Conservation (phyloP, 2,888 invertebrate species). For the Helleia helle region DNA sequence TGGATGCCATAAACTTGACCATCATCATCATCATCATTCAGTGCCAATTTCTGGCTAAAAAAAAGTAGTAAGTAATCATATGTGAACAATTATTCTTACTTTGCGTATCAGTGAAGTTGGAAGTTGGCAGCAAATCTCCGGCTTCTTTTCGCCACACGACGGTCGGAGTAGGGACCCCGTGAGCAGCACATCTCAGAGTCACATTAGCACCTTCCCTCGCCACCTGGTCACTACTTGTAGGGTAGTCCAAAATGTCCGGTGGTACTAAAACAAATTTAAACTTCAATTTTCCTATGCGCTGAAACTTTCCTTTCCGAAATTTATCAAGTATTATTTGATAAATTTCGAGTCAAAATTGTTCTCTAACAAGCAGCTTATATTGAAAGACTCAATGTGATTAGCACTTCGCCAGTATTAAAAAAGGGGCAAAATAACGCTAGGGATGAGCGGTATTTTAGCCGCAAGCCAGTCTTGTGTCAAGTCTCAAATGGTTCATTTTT, state of each 20-base stretch:
- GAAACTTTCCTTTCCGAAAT: too few species aligned
- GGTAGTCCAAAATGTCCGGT: constrained; percentile 89
- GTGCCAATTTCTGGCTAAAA: too few species aligned
- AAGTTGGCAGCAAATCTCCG: constrained; percentile 75
- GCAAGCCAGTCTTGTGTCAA: constrained; percentile 8
- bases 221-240: constrained; percentile 89
- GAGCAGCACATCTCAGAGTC: constrained; percentile 88
- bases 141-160: constrained; percentile 92
- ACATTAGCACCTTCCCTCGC: constrained; percentile 91
- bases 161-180: constrained; percentile 87
- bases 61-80: too few species aligned
- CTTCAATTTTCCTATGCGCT: too few species aligned
- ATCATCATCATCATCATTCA: too few species aligned
- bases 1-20: too few species aligned
- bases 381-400: constrained; percentile 6
- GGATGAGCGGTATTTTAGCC: constrained; percentile 8
- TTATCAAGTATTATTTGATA: background rate
- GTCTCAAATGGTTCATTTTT: constrained; percentile 5
- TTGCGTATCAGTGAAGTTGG: constrained; percentile 60
- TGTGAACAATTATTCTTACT: constrained; percentile 50
- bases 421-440: background rate
- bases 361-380: constrained; percentile 2
- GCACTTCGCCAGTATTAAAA: background rate
- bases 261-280: constrained; percentile 82
- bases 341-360: background rate